Evolutionary conservation across 2,113 vertebrate genomes (phyloP), one percentile per base, ranked within the genome.

Genomic region (Hippolais icterina): DNA sequence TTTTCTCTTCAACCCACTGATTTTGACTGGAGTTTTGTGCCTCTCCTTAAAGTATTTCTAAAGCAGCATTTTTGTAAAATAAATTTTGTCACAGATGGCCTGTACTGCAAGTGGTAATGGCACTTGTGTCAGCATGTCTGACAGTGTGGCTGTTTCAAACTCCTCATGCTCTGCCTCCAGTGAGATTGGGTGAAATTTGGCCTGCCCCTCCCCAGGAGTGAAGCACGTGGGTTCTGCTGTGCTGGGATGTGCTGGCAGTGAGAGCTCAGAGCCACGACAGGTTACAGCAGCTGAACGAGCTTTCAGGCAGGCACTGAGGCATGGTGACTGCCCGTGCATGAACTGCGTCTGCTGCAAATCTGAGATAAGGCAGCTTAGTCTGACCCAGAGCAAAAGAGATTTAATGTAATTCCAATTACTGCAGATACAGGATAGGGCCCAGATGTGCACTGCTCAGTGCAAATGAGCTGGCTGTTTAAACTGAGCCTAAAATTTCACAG

Each of bases 361-460:
- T 68, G 90, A 92, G 95, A 90, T 92, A 94, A 95, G 46, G 47
- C 92, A 83, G 75, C 63, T 90, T 85, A 95, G 79, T 9, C 1
- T n/a, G 61, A 66, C 71, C 92, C 24, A 37, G 71, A 81, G 86
- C 79, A 66, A 63, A 69, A 93, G 75, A 77, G 80, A 66, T 90
- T 95, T 65, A 57, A 53, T 80, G 54, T 93, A 57, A 88, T 90
- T 74, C 63, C 79, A 88, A 2, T 86, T 85, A 76, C 39, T 15
- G 1, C 50, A 18, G 42, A 18, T 42, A 50, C 1, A 3, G 92
- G 61, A 37, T 29, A 77, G 59, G 59, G 50, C 21, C 23, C 66
- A 83, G 46, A 29, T 86, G 75, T 53, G 42, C 37, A 29, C 5
- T 46, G 37, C 75, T 76, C 53, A 39, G 41, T 57, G 72, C 20